phyloP scores from a whole-genome alignment of 1,140 invertebrate species.

The Rhagoletis zephyria region DNA sequence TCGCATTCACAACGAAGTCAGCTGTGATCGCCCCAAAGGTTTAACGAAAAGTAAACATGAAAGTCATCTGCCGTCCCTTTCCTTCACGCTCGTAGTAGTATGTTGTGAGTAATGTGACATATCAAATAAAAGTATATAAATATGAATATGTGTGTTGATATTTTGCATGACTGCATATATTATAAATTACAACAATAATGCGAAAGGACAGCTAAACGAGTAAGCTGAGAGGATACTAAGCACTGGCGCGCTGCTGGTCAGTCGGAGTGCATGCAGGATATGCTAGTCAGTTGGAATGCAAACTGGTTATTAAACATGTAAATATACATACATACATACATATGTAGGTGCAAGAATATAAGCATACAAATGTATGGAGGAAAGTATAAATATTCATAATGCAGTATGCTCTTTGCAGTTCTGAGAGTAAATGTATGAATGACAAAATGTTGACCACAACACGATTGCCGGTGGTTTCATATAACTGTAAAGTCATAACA shows the following conservation, averaged over 20 bases:
- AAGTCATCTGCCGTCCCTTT: not conserved
- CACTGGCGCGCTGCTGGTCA: not conserved
- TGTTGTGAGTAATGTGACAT: not conserved
- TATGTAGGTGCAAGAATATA: not conserved
- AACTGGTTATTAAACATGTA: not conserved
- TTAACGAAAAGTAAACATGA: too few relatives aligned
- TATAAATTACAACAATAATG: conserved; percentile 27
- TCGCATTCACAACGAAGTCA: too few relatives aligned
- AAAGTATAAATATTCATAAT: not conserved
- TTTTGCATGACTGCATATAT: conserved; percentile 23
- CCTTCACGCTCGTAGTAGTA: not conserved
- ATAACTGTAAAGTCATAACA: conserved; percentile 42
- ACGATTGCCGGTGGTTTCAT: conserved; percentile 36
- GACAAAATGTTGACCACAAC: conserved; percentile 48
- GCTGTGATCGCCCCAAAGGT: too few relatives aligned
- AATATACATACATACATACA: not conserved
- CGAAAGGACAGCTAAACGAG: conserved; percentile 36
- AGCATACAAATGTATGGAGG: not conserved
- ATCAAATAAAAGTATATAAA: not conserved
- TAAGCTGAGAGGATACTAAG: not conserved
- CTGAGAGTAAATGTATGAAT: conserved; percentile 20
- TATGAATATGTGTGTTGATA: not conserved
- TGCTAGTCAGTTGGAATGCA: not conserved
- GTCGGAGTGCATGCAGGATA: not conserved
- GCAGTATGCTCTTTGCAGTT: not conserved